These are phyloP conservation scores for Onthophagus sagittarius DNA, from an alignment of 2,888 invertebrate species.

Conservation along the genomic window DNA sequence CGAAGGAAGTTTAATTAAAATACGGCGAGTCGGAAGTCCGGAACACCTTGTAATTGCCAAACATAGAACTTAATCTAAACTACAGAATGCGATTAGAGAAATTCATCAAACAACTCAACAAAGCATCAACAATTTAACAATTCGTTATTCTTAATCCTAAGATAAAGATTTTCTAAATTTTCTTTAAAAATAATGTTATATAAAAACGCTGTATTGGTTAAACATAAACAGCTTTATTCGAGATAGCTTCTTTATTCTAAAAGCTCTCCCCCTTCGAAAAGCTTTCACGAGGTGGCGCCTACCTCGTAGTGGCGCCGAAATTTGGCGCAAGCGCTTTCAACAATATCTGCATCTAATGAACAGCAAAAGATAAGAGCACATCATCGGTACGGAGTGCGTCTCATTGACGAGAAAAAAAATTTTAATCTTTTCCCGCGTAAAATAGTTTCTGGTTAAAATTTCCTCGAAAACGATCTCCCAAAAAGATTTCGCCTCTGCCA, in stretches of 20 bases:
- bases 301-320: conserved; percentile 7
- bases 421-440: background rate
- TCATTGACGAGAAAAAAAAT: background rate
- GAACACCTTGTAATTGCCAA: background rate
- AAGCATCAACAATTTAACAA: background rate
- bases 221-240: background rate
- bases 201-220: too few relatives aligned
- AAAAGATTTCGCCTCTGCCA: background rate
- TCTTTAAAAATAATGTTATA: too few relatives aligned
- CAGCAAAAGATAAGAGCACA: conserved; percentile 2
- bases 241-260: background rate
- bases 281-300: background rate
- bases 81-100: background rate
- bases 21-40: background rate
- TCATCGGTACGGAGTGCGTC: conserved; percentile 1
- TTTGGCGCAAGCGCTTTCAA: background rate
- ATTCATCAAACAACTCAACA: background rate
- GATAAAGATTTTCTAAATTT: background rate
- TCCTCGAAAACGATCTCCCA: background rate
- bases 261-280: background rate
- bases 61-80: background rate
- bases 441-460: background rate
- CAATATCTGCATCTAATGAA: conserved; percentile 8
- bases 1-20: background rate
- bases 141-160: background rate